Evolutionary conservation across 2,888 invertebrate species (phyloP), one percentile per base, ranked within the genome.

Genomic region (Melangyna quadrimaculata): DNA sequence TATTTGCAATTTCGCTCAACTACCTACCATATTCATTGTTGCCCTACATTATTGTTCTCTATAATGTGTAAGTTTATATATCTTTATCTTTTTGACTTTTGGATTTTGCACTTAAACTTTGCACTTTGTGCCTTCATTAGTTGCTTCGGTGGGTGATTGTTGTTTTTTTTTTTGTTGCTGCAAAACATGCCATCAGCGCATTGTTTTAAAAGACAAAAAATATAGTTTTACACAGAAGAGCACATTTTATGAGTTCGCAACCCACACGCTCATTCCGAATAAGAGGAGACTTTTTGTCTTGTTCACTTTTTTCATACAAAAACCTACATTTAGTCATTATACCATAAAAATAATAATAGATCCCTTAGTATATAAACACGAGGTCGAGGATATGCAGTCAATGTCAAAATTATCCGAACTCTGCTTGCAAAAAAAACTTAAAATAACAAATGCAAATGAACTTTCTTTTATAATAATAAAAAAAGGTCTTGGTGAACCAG

Each of bases 101-200:
- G 22, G 5, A 3, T 48, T 35, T 57, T 79, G 71, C 71, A 74
- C 79, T 84, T 79, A 71, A 84, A 79, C 70, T 67, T 75, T 79
- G 63, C 53, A 84, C 71, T 75, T 71, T 74, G 59, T 74, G 83
- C 67, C 27, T 75, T 84, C 59, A 84, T 79, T 75, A 83, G 22
- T 65, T 35, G 65, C 74, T 35, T 59, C 40, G 57, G 61, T 78
- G 32, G 10, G 32, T n/a, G n/a, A n/a, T n/a, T n/a, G n/a, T n/a
- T n/a, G n/a, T n/a, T n/a, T n/a, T n/a, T n/a, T n/a, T n/a, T n/a
- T n/a, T 83, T 45, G 45, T 24, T 37, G 10, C 24, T 22, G 24
- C n/a, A 61, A 53, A 73, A 40, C 63, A 75, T 61, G 29, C 35
- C 12, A 35, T 14, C 24, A 19, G 32, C 10, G 19, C 4, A 55